phyloP scores from a whole-genome alignment of 2,888 invertebrate genomes.

The Ochropacha duplaris region DNA sequence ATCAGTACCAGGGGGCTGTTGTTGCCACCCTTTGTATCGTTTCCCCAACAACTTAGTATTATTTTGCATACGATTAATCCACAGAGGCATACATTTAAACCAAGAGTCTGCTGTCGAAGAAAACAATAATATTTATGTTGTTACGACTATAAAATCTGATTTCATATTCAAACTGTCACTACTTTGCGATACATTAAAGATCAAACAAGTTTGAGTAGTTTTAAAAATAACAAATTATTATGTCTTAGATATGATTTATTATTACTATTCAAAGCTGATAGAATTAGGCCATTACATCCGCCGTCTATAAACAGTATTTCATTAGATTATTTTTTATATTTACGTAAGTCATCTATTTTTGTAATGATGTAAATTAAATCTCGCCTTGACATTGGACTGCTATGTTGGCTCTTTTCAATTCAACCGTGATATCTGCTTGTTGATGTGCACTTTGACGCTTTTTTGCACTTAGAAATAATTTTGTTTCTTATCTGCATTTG shows the following conservation, averaged over 20 bases:
- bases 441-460: too few species aligned
- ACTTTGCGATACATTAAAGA: neutral
- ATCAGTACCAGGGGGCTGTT: slow-evolving; percentile 45
- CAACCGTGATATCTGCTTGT: too few species aligned
- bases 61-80: slow-evolving; percentile 6
- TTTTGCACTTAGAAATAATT: too few species aligned
- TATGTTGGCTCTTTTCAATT: slow-evolving; percentile 10
- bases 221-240: neutral
- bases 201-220: neutral
- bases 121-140: neutral
- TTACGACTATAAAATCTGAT: too few species aligned
- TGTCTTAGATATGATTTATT: neutral
- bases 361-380: slow-evolving; percentile 46
- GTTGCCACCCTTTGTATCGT: slow-evolving; percentile 8
- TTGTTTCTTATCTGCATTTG: too few species aligned
- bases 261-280: neutral
- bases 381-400: slow-evolving; percentile 63
- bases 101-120: slow-evolving; percentile 10
- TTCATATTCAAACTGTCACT: neutral
- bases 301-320: neutral
- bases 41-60: slow-evolving; percentile 8
- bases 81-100: too few species aligned
- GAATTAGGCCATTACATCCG: neutral
- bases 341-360: slow-evolving; percentile 48
- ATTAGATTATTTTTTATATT: neutral